Evolutionary conservation across 2,113 vertebrate genomes (phyloP).

Genomic region (Lycaon pictus): DNA sequence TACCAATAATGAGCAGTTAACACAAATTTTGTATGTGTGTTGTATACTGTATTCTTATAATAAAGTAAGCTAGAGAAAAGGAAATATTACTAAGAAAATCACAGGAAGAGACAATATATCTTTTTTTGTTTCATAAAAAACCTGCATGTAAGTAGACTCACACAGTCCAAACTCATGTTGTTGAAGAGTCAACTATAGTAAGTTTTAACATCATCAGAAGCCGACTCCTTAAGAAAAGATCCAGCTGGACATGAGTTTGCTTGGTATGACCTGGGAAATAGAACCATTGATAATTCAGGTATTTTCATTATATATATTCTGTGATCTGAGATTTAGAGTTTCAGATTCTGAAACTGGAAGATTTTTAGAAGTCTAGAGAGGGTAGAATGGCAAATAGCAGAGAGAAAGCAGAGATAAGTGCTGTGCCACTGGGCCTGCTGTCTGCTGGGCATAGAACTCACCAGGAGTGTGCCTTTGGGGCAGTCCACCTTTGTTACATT

Average conservation of each 20-base stretch:
- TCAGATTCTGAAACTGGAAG: neutral
- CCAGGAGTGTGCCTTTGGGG: rapidly evolving
- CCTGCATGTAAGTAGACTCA: neutral
- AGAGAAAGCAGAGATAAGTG: rapidly evolving
- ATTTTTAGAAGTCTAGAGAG: neutral
- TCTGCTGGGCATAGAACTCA: neutral
- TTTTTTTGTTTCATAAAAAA: neutral
- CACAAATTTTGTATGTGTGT: neutral
- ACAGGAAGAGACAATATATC: neutral
- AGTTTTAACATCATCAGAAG: neutral
- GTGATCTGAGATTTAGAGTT: neutral
- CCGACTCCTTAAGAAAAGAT: neutral
- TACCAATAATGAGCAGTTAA: neutral
- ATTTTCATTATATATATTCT: neutral
- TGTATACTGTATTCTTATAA: neutral
- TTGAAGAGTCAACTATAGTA: neutral
- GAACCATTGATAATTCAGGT: neutral
- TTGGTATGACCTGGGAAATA: neutral
- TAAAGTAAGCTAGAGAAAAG: neutral
- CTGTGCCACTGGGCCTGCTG: neutral
- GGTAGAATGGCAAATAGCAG: rapidly evolving
- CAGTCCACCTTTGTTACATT: neutral
- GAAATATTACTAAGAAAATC: neutral
- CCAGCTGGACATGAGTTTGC: neutral
- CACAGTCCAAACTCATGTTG: neutral